Base-by-base conservation (phyloP, 2,797 vertebrate species). In the Coracias cyanogaster region DNA sequence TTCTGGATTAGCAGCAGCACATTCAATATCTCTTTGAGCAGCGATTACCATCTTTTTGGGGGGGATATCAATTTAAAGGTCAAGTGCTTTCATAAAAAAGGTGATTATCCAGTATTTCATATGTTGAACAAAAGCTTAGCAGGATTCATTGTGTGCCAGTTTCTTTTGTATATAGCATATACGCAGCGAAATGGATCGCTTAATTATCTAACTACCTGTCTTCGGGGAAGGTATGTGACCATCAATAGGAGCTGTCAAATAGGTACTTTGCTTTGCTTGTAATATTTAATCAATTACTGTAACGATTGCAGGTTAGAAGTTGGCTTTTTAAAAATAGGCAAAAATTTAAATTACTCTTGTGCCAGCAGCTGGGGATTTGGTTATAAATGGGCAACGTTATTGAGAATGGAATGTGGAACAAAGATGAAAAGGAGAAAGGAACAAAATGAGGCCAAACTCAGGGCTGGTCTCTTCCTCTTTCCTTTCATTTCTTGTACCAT, bases 171-270 rank as follows among this genome's bases (percentile, higher is more conserved):
- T 76, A 83, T 96, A 87, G 93, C 92, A 91, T 93, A 89, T 96
- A 97, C 57, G 90, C 90, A 94, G 94, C 22, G 84, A 96, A 97
- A 95, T 96, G 94, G 96, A 97, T 97, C 31, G 19, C 96, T 97
- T 98, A 97, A 98, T 98, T 97, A 97, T 94, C 89, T 94, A 95
- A 92, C 97, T 96, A 96, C 96, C 97, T 98, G 97, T 97, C 97
- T 98, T 97, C 39, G 54, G 97, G 96, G 96, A 97, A 93, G 94
- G 83, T 82, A 74, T 93, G 88, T 70, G 96, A 61, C 90, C 48
- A 15, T 79, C 95, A 97, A 96, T 89, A 72, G 96, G 80, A 92
- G 62, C 94, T 88, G 89, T 96, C 93, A 90, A 93, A 97, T 52
- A 96, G 82, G 90, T 89, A 80, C 95, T 96, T 95, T 93, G 89